Base-by-base conservation (phyloP, 2,113 vertebrate genomes). In the Sylvia atricapilla region DNA sequence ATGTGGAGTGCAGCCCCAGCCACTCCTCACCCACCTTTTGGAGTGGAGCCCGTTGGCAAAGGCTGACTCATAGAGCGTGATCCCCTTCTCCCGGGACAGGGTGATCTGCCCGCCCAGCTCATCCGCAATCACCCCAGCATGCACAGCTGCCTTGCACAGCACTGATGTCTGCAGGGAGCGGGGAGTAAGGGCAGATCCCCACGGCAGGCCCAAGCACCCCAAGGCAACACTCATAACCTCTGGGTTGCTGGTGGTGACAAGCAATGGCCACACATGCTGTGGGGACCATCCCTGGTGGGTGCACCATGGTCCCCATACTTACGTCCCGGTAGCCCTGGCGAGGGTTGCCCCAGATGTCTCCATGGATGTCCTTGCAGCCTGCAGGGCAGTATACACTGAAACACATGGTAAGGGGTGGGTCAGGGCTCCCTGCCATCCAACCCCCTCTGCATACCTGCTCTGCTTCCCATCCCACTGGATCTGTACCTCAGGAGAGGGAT, bases 301-400 rank as follows among this genome's bases (percentile, higher is more conserved):
- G 39, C 55, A 77, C 39, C 19, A 13, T 11, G 28, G 28, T 70
- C 39, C 41, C 49, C 43, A 70, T 43, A 97, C 98, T 98, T 97
- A 99, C 99, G 5, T 99, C 98, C 96, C 98, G 98, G 97, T 99
- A 99, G 82, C 99, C 99, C 49, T 97, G 98, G 16, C 95, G 98
- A 0, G 92, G 96, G 94, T 97, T 98, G 77, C 99, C 99, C 98
- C 98, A 99, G 83, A 99, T 97, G 43, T 99, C 98, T n/a, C 98
- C 98, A 1, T 96, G 78, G 39, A 98, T 97, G 56, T 97, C 96
- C 94, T 97, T 98, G 95, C 99, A 99, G 83, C 99, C 99, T 0
- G 98, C 98, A 4, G 99, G 98, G 87, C 99, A 99, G 95, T 98
- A 99, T 41, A 97, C 94, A 15, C 99, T 99, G 97, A 46, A 94